Conservation (phyloP, 1,140 invertebrate genomes). For the Wasmannia auropunctata region DNA sequence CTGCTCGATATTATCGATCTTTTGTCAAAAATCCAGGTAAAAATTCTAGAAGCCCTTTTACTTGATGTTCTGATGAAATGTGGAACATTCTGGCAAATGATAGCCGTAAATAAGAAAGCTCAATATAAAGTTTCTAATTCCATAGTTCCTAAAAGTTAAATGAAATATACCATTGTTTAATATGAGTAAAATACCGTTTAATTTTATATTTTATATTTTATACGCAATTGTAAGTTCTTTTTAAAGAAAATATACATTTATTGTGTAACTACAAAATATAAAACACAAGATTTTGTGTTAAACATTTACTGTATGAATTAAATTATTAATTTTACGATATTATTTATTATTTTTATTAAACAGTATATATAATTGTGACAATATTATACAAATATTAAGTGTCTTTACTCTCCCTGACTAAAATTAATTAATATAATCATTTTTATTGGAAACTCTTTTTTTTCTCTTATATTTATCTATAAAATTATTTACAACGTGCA, state of each 20-base stretch:
- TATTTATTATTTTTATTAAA: conserved; percentile 1
- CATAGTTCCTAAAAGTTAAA: neutral
- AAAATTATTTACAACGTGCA: neutral
- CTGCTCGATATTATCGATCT: conserved; percentile 50
- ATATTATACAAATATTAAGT: neutral
- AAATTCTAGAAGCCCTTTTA: conserved; percentile 29
- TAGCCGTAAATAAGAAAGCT: neutral
- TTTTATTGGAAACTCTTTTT: neutral
- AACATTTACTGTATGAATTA: neutral
- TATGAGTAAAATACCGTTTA: neutral
- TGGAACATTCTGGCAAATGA: neutral
- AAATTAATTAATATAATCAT: neutral
- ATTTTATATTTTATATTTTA: neutral
- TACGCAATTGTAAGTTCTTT: neutral
- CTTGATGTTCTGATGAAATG: neutral
- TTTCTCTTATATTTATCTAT: neutral
- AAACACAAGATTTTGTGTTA: neutral
- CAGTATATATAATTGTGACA: neutral
- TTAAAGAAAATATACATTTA: neutral
- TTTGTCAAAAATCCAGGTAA: conserved; percentile 46
- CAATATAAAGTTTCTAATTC: too few species aligned
- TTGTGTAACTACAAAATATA: neutral
- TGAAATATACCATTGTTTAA: neutral
- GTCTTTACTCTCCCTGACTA: neutral
- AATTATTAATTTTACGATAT: neutral